Conservation (phyloP, 2,888 invertebrate species). For the Lymantria monacha region DNA sequence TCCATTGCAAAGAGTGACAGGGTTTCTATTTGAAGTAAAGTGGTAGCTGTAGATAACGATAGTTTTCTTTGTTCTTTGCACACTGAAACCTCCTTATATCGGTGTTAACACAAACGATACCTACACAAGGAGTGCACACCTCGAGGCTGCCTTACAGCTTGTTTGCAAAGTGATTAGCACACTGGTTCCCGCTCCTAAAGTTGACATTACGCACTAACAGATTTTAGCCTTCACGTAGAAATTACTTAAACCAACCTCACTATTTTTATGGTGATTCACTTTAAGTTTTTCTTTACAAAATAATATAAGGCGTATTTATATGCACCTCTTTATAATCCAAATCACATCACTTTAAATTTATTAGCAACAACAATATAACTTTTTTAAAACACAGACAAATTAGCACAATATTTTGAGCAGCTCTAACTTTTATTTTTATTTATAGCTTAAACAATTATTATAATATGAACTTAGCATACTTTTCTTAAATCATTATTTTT, state of each 20-base stretch:
- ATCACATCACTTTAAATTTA: constrained; percentile 23
- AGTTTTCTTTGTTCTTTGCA: constrained; percentile 56
- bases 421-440: background rate
- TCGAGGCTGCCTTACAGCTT: constrained; percentile 60
- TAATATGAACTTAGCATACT: background rate
- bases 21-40: constrained; percentile 36
- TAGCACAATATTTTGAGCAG: background rate
- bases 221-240: constrained; percentile 68
- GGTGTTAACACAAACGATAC: constrained; percentile 63
- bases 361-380: background rate
- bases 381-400: background rate
- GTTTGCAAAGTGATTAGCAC: constrained; percentile 76
- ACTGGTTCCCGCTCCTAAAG: constrained; percentile 66
- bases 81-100: constrained; percentile 52
- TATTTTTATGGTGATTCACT: constrained; percentile 50
- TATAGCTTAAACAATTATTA: background rate
- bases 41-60: constrained; percentile 42
- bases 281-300: constrained; percentile 23
- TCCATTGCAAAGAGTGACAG: constrained; percentile 58
- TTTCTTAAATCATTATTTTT: background rate
- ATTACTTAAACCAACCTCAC: constrained; percentile 59
- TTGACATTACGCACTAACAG: constrained; percentile 76
- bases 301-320: background rate
- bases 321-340: constrained; percentile 16
- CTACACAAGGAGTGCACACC: constrained; percentile 52